phyloP scores from a whole-genome alignment of 2,888 invertebrate genomes.

The Drosophila longiperda region DNA sequence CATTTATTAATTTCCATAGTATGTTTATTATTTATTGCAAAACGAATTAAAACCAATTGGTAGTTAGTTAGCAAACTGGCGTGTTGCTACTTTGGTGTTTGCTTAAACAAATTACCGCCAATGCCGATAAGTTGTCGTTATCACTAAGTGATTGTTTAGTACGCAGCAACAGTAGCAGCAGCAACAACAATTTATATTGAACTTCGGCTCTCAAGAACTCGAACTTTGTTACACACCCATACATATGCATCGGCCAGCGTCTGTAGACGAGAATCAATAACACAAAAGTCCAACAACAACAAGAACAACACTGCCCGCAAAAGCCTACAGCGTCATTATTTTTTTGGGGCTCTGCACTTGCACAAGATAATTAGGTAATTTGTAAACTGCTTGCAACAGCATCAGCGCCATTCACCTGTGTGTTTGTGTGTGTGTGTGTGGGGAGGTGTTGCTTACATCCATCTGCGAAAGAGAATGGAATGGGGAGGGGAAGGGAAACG shows the following conservation, averaged over 20 bases:
- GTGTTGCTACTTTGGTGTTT: conserved; percentile 1
- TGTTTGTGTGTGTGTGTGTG: conserved; percentile 16
- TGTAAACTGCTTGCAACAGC: conserved; percentile 62
- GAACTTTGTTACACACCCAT: conserved; percentile 61
- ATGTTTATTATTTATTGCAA: conserved; percentile 60
- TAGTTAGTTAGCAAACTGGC: conserved; percentile 16
- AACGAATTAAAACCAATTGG: conserved; percentile 47
- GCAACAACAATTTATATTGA: conserved; percentile 33
- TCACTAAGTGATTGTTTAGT: conserved; percentile 22
- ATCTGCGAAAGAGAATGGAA: conserved; percentile 5
- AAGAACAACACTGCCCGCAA: conserved; percentile 23
- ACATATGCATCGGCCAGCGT: conserved; percentile 22
- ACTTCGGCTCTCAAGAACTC: conserved; percentile 62
- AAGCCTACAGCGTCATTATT: conserved; percentile 39
- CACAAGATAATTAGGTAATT: conserved; percentile 76
- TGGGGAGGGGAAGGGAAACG: background rate
- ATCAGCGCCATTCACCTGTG: conserved; percentile 48
- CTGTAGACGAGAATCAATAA: conserved; percentile 51
- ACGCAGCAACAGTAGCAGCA: background rate
- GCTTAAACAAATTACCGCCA: conserved; percentile 9
- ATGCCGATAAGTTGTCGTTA: conserved; percentile 38
- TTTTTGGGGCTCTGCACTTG: conserved; percentile 55
- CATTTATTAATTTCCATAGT: conserved; percentile 31
- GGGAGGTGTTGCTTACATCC: conserved; percentile 10
- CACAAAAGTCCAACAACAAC: conserved; percentile 15